Percentiles rank a stretch among this genome's conserved stretches.
Evolutionary conservation across 2,113 vertebrate species (phyloP).

Genomic region (Psephotus haematonotus): DNA sequence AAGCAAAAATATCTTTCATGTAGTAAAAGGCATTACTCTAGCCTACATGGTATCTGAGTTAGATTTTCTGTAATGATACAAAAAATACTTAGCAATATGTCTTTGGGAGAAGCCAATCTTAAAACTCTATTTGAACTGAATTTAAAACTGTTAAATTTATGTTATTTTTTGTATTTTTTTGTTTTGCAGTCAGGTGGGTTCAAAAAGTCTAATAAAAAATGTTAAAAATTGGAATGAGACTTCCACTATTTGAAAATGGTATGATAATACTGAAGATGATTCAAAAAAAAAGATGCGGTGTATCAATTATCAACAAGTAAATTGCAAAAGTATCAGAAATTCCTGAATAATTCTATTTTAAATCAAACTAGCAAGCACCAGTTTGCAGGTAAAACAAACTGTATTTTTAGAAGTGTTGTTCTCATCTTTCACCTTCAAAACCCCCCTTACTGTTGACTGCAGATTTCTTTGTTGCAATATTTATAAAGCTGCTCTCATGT

Average conservation of each 20-base stretch:
- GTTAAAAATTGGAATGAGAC: background rate
- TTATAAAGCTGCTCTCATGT: slow-evolving; percentile 59
- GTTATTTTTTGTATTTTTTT: background rate
- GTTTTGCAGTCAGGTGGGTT: background rate
- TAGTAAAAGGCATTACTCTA: background rate
- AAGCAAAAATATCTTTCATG: background rate
- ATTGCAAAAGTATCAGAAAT: background rate
- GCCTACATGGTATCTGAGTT: background rate
- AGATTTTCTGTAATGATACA: background rate
- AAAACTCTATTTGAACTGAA: background rate
- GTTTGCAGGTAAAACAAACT: background rate
- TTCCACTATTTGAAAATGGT: background rate
- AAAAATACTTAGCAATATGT: background rate
- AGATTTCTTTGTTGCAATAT: slow-evolving; percentile 68
- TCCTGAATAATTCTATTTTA: background rate
- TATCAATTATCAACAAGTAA: background rate
- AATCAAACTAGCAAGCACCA: background rate
- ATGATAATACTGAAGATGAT: background rate
- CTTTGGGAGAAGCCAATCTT: background rate
- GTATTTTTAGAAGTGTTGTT: slow-evolving; percentile 31
- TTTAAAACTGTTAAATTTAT: background rate
- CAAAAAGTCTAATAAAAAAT: background rate
- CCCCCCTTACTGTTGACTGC: slow-evolving; percentile 11
- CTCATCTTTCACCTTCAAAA: slow-evolving; percentile 29
- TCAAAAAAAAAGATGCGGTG: background rate